Conservation (phyloP, 1,140 invertebrate genomes). For the Zelostemma sp. region DNA sequence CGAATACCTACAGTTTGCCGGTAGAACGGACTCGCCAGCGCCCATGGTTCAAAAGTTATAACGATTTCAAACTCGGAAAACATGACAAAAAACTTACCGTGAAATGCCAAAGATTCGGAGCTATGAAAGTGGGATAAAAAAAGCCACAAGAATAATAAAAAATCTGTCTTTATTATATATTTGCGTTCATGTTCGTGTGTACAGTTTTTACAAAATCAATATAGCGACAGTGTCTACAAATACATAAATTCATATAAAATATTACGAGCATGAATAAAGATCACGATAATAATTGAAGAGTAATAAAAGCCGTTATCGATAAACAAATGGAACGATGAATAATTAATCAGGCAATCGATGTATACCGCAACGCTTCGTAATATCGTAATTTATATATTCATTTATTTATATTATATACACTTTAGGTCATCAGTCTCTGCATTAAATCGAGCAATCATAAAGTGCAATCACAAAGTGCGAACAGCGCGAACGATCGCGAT, state of each 20-base stretch:
- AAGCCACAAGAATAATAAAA: too few species aligned
- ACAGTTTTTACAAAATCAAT: constrained; percentile 64
- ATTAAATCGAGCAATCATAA: constrained; percentile 54
- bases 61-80: too few species aligned
- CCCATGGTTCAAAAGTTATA: too few species aligned
- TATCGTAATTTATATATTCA: constrained; percentile 22
- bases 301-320: neutral
- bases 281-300: constrained; percentile 39
- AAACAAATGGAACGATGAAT: constrained; percentile 2
- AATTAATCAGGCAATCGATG: constrained; percentile 33
- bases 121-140: too few species aligned
- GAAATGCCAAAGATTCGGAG: too few species aligned
- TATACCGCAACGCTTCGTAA: constrained; percentile 35
- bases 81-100: too few species aligned
- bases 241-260: constrained; percentile 51
- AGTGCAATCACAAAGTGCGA: neutral
- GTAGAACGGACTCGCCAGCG: too few species aligned
- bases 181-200: constrained; percentile 51
- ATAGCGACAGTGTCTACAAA: constrained; percentile 39
- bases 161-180: constrained; percentile 57
- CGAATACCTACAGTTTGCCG: too few species aligned
- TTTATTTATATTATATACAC: constrained; percentile 54
- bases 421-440: constrained; percentile 65
- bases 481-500: neutral
- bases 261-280: constrained; percentile 50